phyloP scores from a whole-genome alignment of 2,113 vertebrate species.

The Terrapene triunguis region DNA sequence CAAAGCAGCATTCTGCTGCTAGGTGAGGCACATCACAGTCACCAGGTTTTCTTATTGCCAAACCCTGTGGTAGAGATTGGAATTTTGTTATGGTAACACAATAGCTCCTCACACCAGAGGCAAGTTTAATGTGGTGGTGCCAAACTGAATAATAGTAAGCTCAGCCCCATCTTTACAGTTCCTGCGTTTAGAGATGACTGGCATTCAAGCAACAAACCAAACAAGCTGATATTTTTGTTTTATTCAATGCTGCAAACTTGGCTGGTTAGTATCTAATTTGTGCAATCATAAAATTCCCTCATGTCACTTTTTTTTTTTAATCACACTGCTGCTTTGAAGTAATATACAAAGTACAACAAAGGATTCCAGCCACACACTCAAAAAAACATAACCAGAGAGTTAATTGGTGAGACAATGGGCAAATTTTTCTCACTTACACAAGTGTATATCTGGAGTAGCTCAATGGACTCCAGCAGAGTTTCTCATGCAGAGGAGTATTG shows the following conservation, averaged over 20 bases:
- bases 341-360: neutral
- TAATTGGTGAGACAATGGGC: neutral
- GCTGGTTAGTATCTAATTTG: neutral
- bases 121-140: neutral
- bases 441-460: constrained; percentile 54
- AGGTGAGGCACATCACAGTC: neutral
- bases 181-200: constrained; percentile 23
- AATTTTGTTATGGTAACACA: constrained; percentile 5
- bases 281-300: neutral
- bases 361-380: neutral
- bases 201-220: constrained; percentile 39
- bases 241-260: neutral
- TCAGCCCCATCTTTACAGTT: constrained; percentile 25
- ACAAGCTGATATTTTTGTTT: constrained; percentile 30
- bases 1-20: constrained; percentile 12
- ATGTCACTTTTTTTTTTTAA: neutral
- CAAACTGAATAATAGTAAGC: constrained; percentile 48
- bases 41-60: constrained; percentile 31
- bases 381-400: neutral
- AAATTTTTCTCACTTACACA: constrained; percentile 29
- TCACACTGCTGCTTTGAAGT: neutral
- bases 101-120: constrained; percentile 31
- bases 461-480: constrained; percentile 42
- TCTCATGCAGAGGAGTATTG: constrained; percentile 42
- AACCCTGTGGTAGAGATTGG: constrained; percentile 6